phyloP scores from a whole-genome alignment of 2,888 invertebrate species.

The Spicauda simplicius region DNA sequence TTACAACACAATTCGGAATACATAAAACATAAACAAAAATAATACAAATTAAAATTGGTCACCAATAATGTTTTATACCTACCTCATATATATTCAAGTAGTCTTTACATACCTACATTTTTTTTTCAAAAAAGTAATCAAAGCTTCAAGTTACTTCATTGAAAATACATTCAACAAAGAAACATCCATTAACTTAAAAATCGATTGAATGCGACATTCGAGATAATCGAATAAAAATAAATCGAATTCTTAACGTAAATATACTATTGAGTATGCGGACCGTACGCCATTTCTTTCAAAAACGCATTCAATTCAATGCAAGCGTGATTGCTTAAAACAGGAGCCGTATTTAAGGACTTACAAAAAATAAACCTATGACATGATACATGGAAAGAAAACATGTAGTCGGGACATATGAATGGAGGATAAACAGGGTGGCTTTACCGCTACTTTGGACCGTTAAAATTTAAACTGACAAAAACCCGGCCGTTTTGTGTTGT shows the following conservation, averaged over 20 bases:
- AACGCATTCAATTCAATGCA: slow-evolving; percentile 68
- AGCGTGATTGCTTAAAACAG: slow-evolving; percentile 62
- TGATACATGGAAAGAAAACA: slow-evolving; percentile 41
- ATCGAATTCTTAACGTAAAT: not conserved
- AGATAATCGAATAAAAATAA: too few relatives aligned
- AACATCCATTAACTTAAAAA: too few relatives aligned
- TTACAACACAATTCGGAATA: too few relatives aligned
- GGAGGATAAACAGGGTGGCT: slow-evolving; percentile 39
- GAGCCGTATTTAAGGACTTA: slow-evolving; percentile 49
- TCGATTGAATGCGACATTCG: too few relatives aligned
- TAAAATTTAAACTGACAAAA: slow-evolving; percentile 28
- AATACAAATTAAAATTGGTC: too few relatives aligned
- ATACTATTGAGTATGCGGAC: slow-evolving; percentile 39
- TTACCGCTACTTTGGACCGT: slow-evolving; percentile 21
- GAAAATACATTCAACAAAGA: too few relatives aligned
- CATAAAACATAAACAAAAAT: too few relatives aligned
- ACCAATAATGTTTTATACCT: too few relatives aligned
- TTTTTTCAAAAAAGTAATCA: too few relatives aligned
- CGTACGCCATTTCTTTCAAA: slow-evolving; percentile 52
- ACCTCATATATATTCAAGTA: too few relatives aligned
- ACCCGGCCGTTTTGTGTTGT: slow-evolving; percentile 17
- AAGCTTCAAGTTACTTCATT: too few relatives aligned
- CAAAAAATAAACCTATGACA: slow-evolving; percentile 42
- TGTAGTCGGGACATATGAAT: slow-evolving; percentile 49
- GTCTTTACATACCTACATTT: too few relatives aligned